Percentiles rank a stretch among this genome's conserved stretches.
These are phyloP conservation scores for Drosophila koepferae DNA, from an alignment of 2,888 invertebrate genomes.

Conservation along the genomic window DNA sequence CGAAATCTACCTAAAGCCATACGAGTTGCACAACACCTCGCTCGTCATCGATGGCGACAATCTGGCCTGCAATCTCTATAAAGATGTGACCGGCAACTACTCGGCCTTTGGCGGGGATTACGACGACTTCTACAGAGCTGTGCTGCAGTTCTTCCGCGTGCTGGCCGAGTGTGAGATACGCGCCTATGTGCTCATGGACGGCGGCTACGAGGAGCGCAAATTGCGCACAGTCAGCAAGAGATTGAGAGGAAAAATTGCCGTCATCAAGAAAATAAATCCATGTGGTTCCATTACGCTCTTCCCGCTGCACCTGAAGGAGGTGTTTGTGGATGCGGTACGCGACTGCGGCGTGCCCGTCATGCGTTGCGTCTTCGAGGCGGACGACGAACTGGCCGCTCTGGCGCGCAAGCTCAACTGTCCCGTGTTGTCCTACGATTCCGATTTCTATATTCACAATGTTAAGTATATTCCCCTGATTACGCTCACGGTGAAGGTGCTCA, in stretches of 20 bases:
- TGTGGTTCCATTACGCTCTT: constrained; percentile 88
- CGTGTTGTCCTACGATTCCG: constrained; percentile 96
- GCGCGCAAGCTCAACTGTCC: constrained; percentile 93
- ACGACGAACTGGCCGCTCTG: constrained; percentile 93
- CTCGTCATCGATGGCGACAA: constrained; percentile 93
- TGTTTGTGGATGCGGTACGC: constrained; percentile 89
- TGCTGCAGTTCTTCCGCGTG: constrained; percentile 89
- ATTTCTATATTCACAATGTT: constrained; percentile 95
- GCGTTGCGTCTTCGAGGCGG: constrained; percentile 95
- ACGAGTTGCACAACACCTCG: constrained; percentile 88
- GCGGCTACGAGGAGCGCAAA: constrained; percentile 91
- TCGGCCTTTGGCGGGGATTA: constrained; percentile 95
- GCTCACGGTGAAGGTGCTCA: constrained; percentile 86
- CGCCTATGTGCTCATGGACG: constrained; percentile 92
- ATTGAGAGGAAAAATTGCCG: constrained; percentile 87
- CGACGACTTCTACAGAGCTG: constrained; percentile 89
- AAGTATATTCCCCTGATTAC: constrained; percentile 92
- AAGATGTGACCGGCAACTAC: constrained; percentile 87
- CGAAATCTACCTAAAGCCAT: constrained; percentile 88
- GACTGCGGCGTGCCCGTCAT: constrained; percentile 89
- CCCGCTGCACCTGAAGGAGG: constrained; percentile 90
- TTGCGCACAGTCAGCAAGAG: constrained; percentile 88
- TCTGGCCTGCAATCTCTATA: constrained; percentile 90
- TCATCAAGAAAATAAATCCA: constrained; percentile 87
- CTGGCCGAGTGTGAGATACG: constrained; percentile 90